Evolutionary conservation across 2,797 vertebrate species (phyloP), one percentile per base, ranked within the genome.

Genomic region (Euphonia xanthogaster): DNA sequence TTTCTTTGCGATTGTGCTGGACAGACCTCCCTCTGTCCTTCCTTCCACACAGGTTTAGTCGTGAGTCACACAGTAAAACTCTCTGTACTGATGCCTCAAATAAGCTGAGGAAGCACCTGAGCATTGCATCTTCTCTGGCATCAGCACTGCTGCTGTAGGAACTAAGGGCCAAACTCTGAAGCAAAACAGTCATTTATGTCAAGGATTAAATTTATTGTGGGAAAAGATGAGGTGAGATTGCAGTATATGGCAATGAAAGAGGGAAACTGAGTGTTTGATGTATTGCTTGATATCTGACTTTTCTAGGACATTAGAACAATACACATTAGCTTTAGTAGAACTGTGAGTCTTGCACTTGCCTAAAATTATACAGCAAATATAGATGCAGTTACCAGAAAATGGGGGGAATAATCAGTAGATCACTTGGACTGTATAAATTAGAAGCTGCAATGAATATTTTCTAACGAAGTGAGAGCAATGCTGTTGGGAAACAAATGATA

Each of bases 11-110:
- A 30, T n/a, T 84, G 62, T 87, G 60, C 84, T 92, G 77, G 77
- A 82, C 81, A 87, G 71, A 85, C 55, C 61, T 91, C 50, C n/a
- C 58, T 93, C 50, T 91, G 72, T 88, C 75, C 75, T 91, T 92
- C 89, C 82, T 88, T 68, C n/a, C 75, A 68, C 45, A 60, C 30
- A 84, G 75, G 25, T 91, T 89, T 82, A 90, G 48, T 62, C 4
- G 4, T 78, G 70, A 86, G 76, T 94, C 78, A 78, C 0, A 0
- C 51, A 83, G 58, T 53, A 54, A 90, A 77, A 83, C 30, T 62
- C 61, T 57, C 37, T 55, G 48, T 86, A 27, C 54, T 22, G 23
- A 50, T 78, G 40, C 28, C 66, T 91, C 54, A 53, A 57, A 78
- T 45, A 67, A 86, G 33, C 54, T 80, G 54, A 87, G 90, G 82